Evolutionary conservation across 1,140 invertebrate genomes (phyloP), one percentile per base, ranked within the genome.

Genomic region (Drosophila simulans): DNA sequence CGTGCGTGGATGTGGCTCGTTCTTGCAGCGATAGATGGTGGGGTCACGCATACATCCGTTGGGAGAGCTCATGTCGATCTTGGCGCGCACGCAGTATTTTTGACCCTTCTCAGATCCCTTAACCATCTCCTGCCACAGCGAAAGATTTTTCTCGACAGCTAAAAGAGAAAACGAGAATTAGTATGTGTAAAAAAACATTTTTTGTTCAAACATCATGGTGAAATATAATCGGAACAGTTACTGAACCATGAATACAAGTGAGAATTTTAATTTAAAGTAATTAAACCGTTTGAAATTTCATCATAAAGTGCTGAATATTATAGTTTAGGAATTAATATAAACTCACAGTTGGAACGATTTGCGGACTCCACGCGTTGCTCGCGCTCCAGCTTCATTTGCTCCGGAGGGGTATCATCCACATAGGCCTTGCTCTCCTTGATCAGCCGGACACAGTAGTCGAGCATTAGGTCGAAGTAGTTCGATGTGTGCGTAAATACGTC

Each of bases 21-120:
- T 95, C 93, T 99, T 99, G 93, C 98, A 99, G n/a, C 99, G 94
- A 92, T 99, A 99, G 79, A 99, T 99, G 7, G 98, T 99, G n/a
- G 99, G 99, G 94, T 99, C 99, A 43, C 99, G 94, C 95, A 99
- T 94, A 90, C 98, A 99, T 0, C 99, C 99, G 93, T 99, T 99
- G 22, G 95, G 93, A 0, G 98, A 99, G 69, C 96, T 94, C 97
- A 99, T 99, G 93, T 99, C 97, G 71, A 99, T 99, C 93, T 99
- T 99, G 0, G 98, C 98, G 63, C 99, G 94, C 0, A 99, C 97
- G 92, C 98, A 99, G 91, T 96, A 99, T 81, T 96, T 95, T 62
- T 96, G 94, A 0, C 98, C 98, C 17, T 92, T 91, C n/a, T 92
- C 88, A 1, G 95, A 95, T 0, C 97, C 99, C 66, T 95, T 95